Percentiles rank a stretch among this genome's conserved stretches.
phyloP scores from a whole-genome alignment of 2,113 vertebrate genomes.

The Crotalus helleri region DNA sequence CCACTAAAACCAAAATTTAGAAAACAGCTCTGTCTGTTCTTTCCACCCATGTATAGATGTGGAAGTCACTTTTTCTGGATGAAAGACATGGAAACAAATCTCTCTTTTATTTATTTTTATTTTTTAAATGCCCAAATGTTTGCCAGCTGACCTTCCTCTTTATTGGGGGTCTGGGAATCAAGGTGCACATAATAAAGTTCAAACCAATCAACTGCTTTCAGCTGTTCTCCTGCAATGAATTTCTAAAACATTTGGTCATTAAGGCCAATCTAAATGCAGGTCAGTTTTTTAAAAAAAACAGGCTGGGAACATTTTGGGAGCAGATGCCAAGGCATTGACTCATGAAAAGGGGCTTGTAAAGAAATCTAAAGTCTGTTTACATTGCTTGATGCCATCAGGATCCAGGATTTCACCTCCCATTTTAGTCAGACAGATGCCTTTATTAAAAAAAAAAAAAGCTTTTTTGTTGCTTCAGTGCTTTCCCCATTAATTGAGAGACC shows the following conservation, averaged over 20 bases:
- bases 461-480: constrained; percentile 30
- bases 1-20: not conserved
- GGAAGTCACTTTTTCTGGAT: not conserved
- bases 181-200: constrained; percentile 78
- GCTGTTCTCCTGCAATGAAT: constrained; percentile 80
- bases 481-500: constrained; percentile 6
- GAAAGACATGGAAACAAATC: constrained; percentile 51
- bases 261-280: constrained; percentile 81
- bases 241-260: constrained; percentile 81
- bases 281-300: constrained; percentile 69
- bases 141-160: constrained; percentile 79
- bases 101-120: constrained; percentile 65
- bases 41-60: not conserved
- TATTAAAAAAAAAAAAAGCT: constrained; percentile 25
- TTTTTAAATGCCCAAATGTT: constrained; percentile 74
- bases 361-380: constrained; percentile 64
- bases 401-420: constrained; percentile 44
- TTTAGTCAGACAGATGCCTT: constrained; percentile 39
- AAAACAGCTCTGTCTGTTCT: not conserved
- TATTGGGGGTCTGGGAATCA: constrained; percentile 75
- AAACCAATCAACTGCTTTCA: constrained; percentile 82
- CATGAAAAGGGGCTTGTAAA: constrained; percentile 66
- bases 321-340: constrained; percentile 75
- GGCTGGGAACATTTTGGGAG: constrained; percentile 78
- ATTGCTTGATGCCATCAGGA: constrained; percentile 61